phyloP scores from a whole-genome alignment of 1,140 invertebrate genomes.

The Argopecten irradians region DNA sequence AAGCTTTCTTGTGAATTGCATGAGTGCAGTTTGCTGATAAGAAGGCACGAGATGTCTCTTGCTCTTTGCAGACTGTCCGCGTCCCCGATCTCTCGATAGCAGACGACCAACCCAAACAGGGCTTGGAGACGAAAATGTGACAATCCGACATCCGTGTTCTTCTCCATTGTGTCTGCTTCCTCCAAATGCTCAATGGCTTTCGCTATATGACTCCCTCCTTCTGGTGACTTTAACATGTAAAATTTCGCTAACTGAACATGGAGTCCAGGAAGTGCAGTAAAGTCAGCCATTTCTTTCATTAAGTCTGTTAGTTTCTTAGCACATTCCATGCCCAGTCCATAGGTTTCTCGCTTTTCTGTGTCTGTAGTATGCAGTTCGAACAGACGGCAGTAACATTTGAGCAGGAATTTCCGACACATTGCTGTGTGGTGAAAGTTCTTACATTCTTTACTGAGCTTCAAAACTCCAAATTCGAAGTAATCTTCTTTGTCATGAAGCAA shows the following conservation, averaged over 20 bases:
- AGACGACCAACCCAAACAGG: background rate
- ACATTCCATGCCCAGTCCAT: background rate
- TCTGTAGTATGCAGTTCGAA: background rate
- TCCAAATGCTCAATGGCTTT: background rate
- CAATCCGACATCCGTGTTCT: background rate
- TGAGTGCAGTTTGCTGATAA: background rate
- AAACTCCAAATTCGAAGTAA: background rate
- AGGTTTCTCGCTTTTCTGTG: background rate
- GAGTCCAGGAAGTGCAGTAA: background rate
- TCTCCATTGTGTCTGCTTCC: background rate
- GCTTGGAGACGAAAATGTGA: background rate
- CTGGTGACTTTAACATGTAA: background rate
- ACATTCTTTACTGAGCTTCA: background rate
- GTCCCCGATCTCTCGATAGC: background rate
- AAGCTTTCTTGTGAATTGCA: background rate
- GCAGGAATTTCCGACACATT: background rate
- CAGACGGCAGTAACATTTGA: background rate
- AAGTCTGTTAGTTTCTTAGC: background rate
- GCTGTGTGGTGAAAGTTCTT: background rate
- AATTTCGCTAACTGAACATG: constrained; percentile 7
- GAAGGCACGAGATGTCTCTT: background rate
- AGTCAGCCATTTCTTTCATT: background rate
- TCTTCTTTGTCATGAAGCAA: background rate
- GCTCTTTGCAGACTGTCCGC: background rate
- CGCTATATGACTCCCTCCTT: background rate